Conservation (phyloP, 2,888 invertebrate species). For the Cryptocephalus moraei region DNA sequence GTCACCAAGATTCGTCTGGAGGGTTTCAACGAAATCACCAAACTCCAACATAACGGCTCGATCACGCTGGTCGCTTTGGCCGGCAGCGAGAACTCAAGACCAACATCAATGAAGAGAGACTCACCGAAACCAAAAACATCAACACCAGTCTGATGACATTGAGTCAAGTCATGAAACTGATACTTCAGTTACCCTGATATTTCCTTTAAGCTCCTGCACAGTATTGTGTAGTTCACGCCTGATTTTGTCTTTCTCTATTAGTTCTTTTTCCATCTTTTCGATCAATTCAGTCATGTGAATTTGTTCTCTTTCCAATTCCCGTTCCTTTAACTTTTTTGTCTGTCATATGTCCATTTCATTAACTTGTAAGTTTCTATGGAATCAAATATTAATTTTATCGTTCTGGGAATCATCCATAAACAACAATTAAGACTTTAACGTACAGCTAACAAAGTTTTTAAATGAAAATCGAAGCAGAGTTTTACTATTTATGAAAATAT, state of each 20-base stretch:
- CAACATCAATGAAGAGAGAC: constrained; percentile 37
- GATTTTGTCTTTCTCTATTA: constrained; percentile 35
- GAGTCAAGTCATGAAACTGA: constrained; percentile 73
- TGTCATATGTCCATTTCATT: constrained; percentile 70
- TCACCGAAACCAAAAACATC: constrained; percentile 77
- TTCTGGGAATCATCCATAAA: constrained; percentile 74
- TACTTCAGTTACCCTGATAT: constrained; percentile 84
- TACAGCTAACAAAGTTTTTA: not conserved
- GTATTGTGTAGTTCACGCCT: constrained; percentile 47
- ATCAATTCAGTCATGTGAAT: constrained; percentile 41
- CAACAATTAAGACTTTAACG: not conserved
- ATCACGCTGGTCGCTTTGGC: constrained; percentile 80
- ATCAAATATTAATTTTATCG: constrained; percentile 70
- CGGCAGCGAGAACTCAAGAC: constrained; percentile 67
- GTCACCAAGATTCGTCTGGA: constrained; percentile 52
- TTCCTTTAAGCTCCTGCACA: constrained; percentile 73
- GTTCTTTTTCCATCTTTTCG: not conserved
- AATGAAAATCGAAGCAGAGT: not conserved
- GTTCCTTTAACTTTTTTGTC: constrained; percentile 36
- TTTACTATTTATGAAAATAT: no score
- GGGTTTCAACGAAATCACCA: constrained; percentile 51
- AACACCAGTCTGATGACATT: constrained; percentile 73
- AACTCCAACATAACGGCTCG: constrained; percentile 55
- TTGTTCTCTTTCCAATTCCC: constrained; percentile 62
- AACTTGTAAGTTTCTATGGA: constrained; percentile 57